Evolutionary conservation across 2,113 vertebrate species (phyloP).

Genomic region (Spheniscus mendiculus): DNA sequence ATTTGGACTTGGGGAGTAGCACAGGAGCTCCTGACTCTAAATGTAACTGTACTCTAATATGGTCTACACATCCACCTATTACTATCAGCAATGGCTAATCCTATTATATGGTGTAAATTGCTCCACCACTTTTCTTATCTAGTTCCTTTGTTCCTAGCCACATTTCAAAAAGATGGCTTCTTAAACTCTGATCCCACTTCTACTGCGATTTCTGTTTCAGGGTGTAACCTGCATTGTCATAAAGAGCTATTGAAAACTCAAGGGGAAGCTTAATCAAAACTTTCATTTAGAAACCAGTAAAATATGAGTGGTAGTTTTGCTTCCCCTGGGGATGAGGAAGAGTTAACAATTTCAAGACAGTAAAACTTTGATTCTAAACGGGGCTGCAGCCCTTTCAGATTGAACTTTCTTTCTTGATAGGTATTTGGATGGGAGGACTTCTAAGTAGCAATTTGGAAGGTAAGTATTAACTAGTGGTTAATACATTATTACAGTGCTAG

Average conservation of each 20-base stretch:
- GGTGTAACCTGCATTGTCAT: not conserved
- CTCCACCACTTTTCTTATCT: not conserved
- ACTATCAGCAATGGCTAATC: not conserved
- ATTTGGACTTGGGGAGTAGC: not conserved
- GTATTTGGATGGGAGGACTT: not conserved
- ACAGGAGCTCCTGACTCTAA: not conserved
- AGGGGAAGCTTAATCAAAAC: not conserved
- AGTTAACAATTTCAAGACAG: not conserved
- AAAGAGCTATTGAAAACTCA: not conserved
- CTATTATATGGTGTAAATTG: not conserved
- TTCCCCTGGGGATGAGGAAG: not conserved
- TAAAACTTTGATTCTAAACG: not conserved
- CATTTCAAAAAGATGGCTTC: not conserved
- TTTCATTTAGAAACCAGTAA: not conserved
- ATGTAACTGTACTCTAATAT: not conserved
- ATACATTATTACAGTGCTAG: constrained; percentile 41
- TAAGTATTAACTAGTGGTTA: constrained; percentile 3
- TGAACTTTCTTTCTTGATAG: not conserved
- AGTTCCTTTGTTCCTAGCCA: not conserved
- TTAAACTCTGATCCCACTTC: not conserved
- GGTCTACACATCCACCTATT: not conserved
- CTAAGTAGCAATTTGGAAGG: not conserved
- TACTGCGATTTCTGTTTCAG: not conserved
- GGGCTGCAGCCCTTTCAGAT: not conserved
- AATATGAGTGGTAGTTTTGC: not conserved